phyloP scores from a whole-genome alignment of 2,113 vertebrate species.

The Hystrix cristata region DNA sequence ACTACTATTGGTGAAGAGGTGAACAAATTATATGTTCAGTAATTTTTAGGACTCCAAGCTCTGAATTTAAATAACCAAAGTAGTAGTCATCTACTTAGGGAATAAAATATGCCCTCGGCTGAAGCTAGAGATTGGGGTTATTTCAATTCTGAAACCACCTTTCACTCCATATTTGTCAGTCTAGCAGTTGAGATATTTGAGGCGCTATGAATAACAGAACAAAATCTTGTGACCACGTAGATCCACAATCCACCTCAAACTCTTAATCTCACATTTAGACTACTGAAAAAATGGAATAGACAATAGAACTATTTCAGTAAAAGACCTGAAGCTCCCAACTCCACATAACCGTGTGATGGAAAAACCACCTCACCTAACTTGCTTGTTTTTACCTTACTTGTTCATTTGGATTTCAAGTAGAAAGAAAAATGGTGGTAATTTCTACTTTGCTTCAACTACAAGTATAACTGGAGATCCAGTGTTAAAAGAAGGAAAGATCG shows the following conservation, averaged over 20 bases:
- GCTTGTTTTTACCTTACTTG: background rate
- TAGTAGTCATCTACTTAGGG: background rate
- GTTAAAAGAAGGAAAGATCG: background rate
- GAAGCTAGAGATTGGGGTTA: background rate
- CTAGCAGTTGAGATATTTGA: background rate
- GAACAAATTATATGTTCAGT: background rate
- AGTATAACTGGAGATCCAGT: background rate
- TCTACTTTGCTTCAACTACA: background rate
- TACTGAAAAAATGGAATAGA: background rate
- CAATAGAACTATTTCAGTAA: background rate
- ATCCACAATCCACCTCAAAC: background rate
- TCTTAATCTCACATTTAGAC: background rate
- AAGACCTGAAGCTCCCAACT: background rate
- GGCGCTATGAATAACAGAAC: background rate
- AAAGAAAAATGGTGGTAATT: background rate
- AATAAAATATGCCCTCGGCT: background rate
- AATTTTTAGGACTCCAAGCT: background rate
- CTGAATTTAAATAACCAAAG: constrained; percentile 30
- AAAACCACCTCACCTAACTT: background rate
- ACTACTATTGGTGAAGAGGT: background rate
- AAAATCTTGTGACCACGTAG: background rate
- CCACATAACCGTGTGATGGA: background rate
- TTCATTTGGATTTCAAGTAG: background rate
- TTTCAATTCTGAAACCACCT: background rate
- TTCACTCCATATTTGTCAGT: background rate